phyloP scores from a whole-genome alignment of 2,888 invertebrate species.

The Lasioglossum lativentre region DNA sequence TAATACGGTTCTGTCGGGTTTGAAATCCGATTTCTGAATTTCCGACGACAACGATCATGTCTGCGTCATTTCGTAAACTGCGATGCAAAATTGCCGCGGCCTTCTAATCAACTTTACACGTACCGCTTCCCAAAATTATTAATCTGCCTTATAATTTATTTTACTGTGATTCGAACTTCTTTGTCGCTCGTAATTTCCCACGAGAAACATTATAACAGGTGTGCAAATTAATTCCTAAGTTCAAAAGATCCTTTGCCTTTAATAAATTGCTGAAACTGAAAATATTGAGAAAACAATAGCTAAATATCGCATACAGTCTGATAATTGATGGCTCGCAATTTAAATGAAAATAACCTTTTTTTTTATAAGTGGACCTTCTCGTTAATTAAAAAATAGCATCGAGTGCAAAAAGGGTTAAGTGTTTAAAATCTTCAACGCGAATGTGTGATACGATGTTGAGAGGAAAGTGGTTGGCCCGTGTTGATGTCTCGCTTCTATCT shows the following conservation, averaged over 20 bases:
- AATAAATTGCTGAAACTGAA: too few relatives aligned
- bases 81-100: not conserved
- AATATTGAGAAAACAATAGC: not conserved
- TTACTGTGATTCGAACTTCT: not conserved
- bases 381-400: too few relatives aligned
- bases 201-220: too few relatives aligned
- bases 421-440: too few relatives aligned
- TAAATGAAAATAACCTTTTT: too few relatives aligned
- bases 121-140: not conserved
- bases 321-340: too few relatives aligned
- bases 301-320: not conserved
- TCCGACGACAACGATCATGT: not conserved
- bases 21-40: constrained; percentile 3
- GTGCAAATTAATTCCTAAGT: too few relatives aligned
- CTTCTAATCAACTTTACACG: not conserved
- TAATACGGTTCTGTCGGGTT: not conserved
- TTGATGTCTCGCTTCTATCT: not conserved
- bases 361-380: too few relatives aligned
- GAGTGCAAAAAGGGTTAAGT: too few relatives aligned
- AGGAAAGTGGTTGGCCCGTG: too few relatives aligned
- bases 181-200: not conserved
- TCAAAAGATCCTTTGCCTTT: too few relatives aligned
- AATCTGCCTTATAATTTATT: not conserved
- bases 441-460: too few relatives aligned
- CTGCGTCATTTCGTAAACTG: not conserved